phyloP scores from a whole-genome alignment of 2,113 vertebrate genomes.

The Carassius gibelio region DNA sequence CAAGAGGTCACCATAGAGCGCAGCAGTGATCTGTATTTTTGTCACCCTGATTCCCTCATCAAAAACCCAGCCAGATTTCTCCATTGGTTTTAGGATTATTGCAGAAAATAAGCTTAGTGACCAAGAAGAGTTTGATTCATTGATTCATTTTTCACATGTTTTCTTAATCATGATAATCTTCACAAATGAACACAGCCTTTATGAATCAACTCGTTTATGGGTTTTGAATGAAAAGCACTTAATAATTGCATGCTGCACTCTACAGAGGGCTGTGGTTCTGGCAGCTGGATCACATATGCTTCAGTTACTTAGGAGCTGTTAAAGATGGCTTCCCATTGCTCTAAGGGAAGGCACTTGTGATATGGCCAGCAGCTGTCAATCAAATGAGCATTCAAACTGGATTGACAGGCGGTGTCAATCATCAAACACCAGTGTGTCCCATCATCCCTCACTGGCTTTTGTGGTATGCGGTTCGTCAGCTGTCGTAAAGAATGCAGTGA shows the following conservation, averaged over 20 bases:
- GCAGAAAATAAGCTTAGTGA: not conserved
- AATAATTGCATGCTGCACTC: not conserved
- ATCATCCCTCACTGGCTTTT: not conserved
- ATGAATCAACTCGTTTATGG: not conserved
- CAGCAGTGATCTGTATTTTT: no score
- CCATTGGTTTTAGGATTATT: not conserved
- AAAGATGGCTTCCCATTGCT: not conserved
- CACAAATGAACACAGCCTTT: not conserved
- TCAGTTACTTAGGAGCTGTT: constrained; percentile 10
- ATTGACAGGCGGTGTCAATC: not conserved
- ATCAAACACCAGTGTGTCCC: not conserved
- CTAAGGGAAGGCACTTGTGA: not conserved
- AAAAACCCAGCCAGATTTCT: not conserved
- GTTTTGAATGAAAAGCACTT: not conserved
- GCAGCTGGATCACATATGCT: constrained; percentile 1
- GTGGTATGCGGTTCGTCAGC: not conserved
- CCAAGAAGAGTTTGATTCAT: not conserved
- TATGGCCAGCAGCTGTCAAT: not conserved
- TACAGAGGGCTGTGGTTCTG: not conserved
- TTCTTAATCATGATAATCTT: no score
- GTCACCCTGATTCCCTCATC: not conserved
- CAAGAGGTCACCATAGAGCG: not conserved
- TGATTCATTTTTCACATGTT: no score
- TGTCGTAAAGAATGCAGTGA: not conserved
- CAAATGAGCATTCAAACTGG: not conserved